Percentiles rank a stretch among this genome's conserved stretches.
phyloP scores from a whole-genome alignment of 2,797 vertebrate species.

The Brachymystax lenok region DNA sequence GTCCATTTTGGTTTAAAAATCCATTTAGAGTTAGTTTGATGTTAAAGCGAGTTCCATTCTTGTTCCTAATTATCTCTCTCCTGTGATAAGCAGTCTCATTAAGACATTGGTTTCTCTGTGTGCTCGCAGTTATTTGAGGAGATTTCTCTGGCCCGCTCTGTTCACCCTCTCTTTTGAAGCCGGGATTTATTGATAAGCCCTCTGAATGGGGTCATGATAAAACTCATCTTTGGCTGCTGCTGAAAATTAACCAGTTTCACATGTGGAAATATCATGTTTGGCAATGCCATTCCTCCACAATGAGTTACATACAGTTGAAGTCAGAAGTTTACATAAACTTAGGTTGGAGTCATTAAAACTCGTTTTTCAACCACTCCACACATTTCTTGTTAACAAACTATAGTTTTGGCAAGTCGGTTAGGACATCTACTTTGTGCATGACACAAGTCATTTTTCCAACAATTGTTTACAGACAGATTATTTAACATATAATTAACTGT shows the following conservation, averaged over 20 bases:
- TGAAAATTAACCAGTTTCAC: constrained; percentile 54
- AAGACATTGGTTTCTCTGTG: constrained; percentile 33
- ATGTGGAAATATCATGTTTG: not conserved
- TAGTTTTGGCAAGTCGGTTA: too few species aligned
- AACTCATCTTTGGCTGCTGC: constrained; percentile 45
- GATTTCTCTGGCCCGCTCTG: constrained; percentile 47
- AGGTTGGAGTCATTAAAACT: too few species aligned
- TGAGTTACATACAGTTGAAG: not conserved
- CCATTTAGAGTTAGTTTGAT: constrained; percentile 12
- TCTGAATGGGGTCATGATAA: constrained; percentile 48
- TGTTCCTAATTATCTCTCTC: constrained; percentile 12
- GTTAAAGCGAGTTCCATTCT: constrained; percentile 2
- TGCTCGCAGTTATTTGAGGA: constrained; percentile 44
- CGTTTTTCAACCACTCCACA: too few species aligned
- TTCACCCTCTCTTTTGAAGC: constrained; percentile 58
- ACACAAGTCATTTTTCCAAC: too few species aligned
- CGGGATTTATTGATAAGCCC: constrained; percentile 57
- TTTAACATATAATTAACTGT: too few species aligned
- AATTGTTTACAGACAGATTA: too few species aligned
- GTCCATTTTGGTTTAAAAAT: not conserved
- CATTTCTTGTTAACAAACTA: too few species aligned
- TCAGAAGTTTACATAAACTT: too few species aligned
- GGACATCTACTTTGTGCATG: too few species aligned
- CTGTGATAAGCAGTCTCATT: constrained; percentile 17
- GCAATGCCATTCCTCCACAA: not conserved